Percentiles rank a stretch among this genome's conserved stretches.
These are phyloP conservation scores for Melinopterus prodromus DNA, from an alignment of 2,888 invertebrate species.

Conservation along the genomic window DNA sequence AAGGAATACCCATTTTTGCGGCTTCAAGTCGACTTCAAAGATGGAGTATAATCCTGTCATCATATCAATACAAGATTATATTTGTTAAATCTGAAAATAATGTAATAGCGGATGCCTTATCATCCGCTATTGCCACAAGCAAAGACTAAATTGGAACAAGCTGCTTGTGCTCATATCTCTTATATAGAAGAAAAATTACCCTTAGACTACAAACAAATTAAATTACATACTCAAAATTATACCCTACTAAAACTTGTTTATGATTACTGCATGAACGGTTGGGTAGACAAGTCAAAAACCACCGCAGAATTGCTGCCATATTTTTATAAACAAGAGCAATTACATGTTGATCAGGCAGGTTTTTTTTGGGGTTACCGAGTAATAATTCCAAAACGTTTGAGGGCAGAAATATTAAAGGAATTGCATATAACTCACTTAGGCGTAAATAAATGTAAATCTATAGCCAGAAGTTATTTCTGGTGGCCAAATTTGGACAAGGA, in stretches of 20 bases:
- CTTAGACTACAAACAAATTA: not conserved
- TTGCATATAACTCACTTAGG: slow-evolving; percentile 29
- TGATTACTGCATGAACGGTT: slow-evolving; percentile 15
- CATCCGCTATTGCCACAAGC: not conserved
- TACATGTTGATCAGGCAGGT: slow-evolving; percentile 4
- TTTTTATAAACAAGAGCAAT: slow-evolving; percentile 7
- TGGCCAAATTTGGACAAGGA: slow-evolving; percentile 29
- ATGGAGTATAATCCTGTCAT: slow-evolving; percentile 5
- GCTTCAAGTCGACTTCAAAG: slow-evolving; percentile 16
- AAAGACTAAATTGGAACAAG: not conserved
- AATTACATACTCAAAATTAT: slow-evolving; percentile 27
- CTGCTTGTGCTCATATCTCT: not conserved
- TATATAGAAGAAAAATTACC: not conserved
- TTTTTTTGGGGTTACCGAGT: slow-evolving; percentile 25
- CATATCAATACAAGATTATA: slow-evolving; percentile 15
- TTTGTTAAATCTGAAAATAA: slow-evolving; percentile 7
- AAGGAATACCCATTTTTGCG: not conserved
- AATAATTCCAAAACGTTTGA: slow-evolving; percentile 16
- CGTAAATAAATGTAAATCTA: slow-evolving; percentile 30
- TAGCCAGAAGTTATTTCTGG: slow-evolving; percentile 32
- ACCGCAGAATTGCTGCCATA: not conserved
- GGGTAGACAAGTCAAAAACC: not conserved
- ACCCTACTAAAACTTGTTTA: slow-evolving; percentile 8
- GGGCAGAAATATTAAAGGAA: slow-evolving; percentile 23
- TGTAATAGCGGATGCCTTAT: not conserved